Conservation (phyloP, 2,113 vertebrate species). For the Corythoichthys haematopterus region DNA sequence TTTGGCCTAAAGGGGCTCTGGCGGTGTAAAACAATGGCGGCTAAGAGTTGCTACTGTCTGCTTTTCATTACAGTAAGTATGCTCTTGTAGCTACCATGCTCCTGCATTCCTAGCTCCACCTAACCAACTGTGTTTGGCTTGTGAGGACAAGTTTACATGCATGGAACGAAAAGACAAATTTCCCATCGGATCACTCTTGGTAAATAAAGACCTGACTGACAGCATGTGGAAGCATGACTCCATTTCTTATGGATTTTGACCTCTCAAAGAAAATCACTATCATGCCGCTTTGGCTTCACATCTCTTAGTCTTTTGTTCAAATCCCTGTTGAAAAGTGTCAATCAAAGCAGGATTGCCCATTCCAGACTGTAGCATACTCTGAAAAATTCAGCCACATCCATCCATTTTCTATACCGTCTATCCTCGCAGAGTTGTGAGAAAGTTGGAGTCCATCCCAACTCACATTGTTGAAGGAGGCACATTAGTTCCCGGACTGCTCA, state of each 20-base stretch:
- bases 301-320: slow-evolving; percentile 32
- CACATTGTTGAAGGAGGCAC: not conserved
- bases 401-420: no score
- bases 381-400: not conserved
- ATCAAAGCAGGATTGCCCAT: slow-evolving; percentile 22
- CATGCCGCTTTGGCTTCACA: slow-evolving; percentile 34
- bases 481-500: not conserved
- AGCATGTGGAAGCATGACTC: not conserved
- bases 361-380: slow-evolving; percentile 8
- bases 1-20: slow-evolving; percentile 59
- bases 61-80: slow-evolving; percentile 66
- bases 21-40: slow-evolving; percentile 60
- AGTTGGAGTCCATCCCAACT: not conserved
- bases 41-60: slow-evolving; percentile 56
- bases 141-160: slow-evolving; percentile 20
- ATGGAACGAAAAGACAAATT: slow-evolving; percentile 34
- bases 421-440: not conserved
- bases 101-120: slow-evolving; percentile 45
- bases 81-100: slow-evolving; percentile 46
- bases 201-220: slow-evolving; percentile 27
- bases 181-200: slow-evolving; percentile 29
- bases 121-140: slow-evolving; percentile 27
- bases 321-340: slow-evolving; percentile 49
- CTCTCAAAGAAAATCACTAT: not conserved
- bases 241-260: slow-evolving; percentile 8